Percentiles rank a stretch among this genome's conserved stretches.
phyloP scores from a whole-genome alignment of 2,113 vertebrate genomes.

The Chaenocephalus aceratus region DNA sequence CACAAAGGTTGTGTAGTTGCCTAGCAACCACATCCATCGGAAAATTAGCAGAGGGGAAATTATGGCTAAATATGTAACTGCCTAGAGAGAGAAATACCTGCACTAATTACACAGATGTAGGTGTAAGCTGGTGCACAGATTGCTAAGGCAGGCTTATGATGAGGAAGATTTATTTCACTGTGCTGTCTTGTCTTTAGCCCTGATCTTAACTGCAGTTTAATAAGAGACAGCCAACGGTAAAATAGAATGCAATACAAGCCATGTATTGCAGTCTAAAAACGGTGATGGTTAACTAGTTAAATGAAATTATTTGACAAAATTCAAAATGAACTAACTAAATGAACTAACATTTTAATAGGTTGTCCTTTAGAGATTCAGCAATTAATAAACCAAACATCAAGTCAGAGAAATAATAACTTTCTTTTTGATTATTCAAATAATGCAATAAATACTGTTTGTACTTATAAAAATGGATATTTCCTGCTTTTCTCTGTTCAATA shows the following conservation, averaged over 20 bases:
- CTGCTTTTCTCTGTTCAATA: no score
- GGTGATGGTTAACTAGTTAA: neutral
- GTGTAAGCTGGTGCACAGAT: neutral
- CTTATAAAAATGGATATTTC: no score
- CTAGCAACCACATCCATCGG: slow-evolving; percentile 60
- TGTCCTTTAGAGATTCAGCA: no score
- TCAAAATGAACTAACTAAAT: no score
- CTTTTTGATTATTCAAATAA: no score
- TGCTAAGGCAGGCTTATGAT: neutral
- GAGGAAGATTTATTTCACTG: slow-evolving; percentile 7
- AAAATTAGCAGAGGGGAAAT: slow-evolving; percentile 46
- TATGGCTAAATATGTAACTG: slow-evolving; percentile 42
- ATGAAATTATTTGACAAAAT: no score
- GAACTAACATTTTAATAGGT: no score
- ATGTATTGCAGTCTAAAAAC: neutral
- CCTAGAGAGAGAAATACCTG: slow-evolving; percentile 37
- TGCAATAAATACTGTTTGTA: no score
- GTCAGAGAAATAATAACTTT: no score
- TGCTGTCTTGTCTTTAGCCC: neutral
- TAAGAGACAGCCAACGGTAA: neutral
- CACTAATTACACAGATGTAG: slow-evolving; percentile 19
- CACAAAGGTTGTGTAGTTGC: slow-evolving; percentile 57
- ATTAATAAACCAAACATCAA: no score
- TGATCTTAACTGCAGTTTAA: neutral
- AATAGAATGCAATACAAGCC: neutral